Base-by-base conservation (phyloP, 2,797 vertebrate genomes). In the Enteromius treurensis region DNA sequence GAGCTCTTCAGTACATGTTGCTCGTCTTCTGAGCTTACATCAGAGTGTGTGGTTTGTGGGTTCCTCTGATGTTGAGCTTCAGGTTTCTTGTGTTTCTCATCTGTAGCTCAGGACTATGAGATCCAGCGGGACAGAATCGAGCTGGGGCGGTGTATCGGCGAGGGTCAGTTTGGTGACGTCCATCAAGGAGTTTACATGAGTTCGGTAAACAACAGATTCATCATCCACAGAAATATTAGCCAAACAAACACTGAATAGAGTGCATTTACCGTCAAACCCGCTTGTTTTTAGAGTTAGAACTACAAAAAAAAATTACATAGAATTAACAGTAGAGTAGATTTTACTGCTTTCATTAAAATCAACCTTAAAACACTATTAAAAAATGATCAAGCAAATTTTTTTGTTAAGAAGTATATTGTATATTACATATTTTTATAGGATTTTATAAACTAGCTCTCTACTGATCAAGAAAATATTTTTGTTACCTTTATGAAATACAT, bases 91-190 rank as follows among this genome's bases (percentile, higher is more conserved):
- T 47, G 45, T 82, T 64, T 70, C 19, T 42, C 51, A 37, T 83
- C 64, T 85, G 32, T 94, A 99, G 97, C 98, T 37, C 96, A 97
- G 93, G 98, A 99, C 94, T 99, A 99, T 92, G 98, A 99, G 91
- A 98, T 99, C 93, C 97, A 98, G 81, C 95, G 98, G 87, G 98
- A 99, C 58, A 92, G 96, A 85, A 98, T 99, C 90, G 98, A 99
- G 86, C 92, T 99, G 67, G 98, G 97, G 21, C 96, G 97, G 83
- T 99, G 98, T 88, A 98, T 99, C 40, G 98, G 98, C 77, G 98
- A 99, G 94, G 98, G 98, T 65, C 98, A 99, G 89, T 99, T 99
- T 91, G 98, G 98, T 87, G 98, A 99, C 32, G 98, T 99, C 0
- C 98, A 99, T 88, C 97, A 99, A 91, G 98, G 98, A 87, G 91